Conservation (phyloP, 2,797 vertebrate genomes). For the Tiaroga cobitis region DNA sequence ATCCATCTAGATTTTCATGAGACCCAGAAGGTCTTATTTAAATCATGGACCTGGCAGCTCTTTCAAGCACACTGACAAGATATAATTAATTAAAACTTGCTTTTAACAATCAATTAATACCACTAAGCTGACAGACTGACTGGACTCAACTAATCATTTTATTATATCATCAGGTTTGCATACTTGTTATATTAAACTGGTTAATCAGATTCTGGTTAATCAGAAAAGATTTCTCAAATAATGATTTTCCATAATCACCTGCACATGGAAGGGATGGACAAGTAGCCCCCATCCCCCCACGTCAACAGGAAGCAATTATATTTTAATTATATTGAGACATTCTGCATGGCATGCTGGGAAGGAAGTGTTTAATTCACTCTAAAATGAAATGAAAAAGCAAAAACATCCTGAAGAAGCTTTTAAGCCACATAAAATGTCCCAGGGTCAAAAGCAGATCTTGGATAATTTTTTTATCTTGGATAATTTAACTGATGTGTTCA, state of each 20-base stretch:
- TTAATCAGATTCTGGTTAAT: conserved; percentile 5
- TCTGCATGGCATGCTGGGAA: background rate
- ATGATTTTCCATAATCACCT: conserved; percentile 20
- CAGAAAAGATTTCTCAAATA: conserved; percentile 6
- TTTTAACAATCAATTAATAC: background rate
- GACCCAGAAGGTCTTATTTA: background rate
- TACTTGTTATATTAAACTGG: conserved; percentile 6
- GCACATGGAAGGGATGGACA: background rate
- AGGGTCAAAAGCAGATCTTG: background rate
- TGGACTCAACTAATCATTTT: conserved; percentile 19
- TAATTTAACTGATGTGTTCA: background rate
- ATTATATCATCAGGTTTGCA: conserved; percentile 3
- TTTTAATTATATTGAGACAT: background rate
- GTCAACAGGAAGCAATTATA: background rate
- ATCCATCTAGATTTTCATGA: background rate
- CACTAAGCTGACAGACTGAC: background rate
- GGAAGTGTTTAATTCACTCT: conserved; percentile 28
- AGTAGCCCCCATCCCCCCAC: background rate
- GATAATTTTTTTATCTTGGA: background rate
- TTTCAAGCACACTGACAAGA: background rate
- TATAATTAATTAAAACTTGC: background rate
- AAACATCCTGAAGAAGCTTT: background rate
- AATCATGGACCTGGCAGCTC: background rate
- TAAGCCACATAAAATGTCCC: background rate
- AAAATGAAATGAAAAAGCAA: conserved; percentile 21